Evolutionary conservation across 1,140 invertebrate genomes (phyloP).

Genomic region (Drosophila seguyi): DNA sequence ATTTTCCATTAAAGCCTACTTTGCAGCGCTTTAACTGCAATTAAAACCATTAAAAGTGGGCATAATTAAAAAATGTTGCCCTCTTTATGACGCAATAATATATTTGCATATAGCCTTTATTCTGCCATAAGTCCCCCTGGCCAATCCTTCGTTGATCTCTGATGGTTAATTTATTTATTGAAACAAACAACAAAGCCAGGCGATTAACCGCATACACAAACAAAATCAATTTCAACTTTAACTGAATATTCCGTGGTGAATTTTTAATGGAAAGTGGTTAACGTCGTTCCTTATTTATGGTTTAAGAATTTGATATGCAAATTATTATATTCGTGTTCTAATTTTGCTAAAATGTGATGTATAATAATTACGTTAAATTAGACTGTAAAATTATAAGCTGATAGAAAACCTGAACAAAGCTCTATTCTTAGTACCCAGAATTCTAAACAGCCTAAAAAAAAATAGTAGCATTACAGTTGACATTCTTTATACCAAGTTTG

Average conservation of each 20-base stretch:
- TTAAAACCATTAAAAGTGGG: conserved; percentile 54
- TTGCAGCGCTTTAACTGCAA: conserved; percentile 56
- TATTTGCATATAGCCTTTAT: conserved; percentile 46
- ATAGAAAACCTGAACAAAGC: not conserved
- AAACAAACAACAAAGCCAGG: conserved; percentile 29
- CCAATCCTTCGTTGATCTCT: conserved; percentile 27
- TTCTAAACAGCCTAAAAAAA: no score
- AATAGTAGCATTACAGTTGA: no score
- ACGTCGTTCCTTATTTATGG: not conserved
- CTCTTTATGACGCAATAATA: conserved; percentile 58
- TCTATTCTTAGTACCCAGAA: no score
- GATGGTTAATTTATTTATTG: conserved; percentile 50
- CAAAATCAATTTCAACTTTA: conserved; percentile 16
- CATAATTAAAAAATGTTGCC: conserved; percentile 64
- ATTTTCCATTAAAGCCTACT: conserved; percentile 52
- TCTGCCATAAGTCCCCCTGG: conserved; percentile 28
- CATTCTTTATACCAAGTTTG: no score
- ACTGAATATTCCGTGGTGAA: conserved; percentile 1
- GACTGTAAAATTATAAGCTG: not conserved
- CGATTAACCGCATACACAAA: conserved; percentile 30
- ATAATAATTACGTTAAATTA: not conserved
- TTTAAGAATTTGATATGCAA: not conserved
- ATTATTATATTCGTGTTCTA: not conserved
- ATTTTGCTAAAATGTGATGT: not conserved
- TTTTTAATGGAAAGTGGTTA: not conserved